phyloP scores from a whole-genome alignment of 2,888 invertebrate genomes.

The Junonia oenone region DNA sequence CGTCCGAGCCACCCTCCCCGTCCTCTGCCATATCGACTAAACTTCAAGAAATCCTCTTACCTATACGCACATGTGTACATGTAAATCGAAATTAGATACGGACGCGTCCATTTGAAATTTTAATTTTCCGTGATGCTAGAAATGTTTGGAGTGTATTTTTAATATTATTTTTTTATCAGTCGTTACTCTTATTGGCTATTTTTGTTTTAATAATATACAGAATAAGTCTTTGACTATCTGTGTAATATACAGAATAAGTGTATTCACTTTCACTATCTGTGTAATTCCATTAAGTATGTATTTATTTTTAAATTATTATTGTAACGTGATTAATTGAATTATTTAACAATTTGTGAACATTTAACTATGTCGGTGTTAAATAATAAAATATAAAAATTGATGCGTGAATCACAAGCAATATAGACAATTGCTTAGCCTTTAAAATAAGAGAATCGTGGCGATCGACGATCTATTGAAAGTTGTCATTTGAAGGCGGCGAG shows the following conservation, averaged over 20 bases:
- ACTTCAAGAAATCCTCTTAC: constrained; percentile 76
- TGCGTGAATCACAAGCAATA: too few species aligned
- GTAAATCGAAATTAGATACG: constrained; percentile 39
- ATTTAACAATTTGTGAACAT: too few species aligned
- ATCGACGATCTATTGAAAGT: constrained; percentile 70
- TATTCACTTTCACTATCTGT: too few species aligned
- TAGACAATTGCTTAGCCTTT: neutral
- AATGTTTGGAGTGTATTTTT: neutral
- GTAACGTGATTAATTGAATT: too few species aligned
- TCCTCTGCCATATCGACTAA: constrained; percentile 69
- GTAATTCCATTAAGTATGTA: too few species aligned
- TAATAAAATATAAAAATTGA: neutral
- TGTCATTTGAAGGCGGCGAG: constrained; percentile 60
- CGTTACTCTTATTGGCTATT: neutral
- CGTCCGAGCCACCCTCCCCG: constrained; percentile 53
- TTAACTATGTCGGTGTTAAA: too few species aligned
- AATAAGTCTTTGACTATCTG: too few species aligned
- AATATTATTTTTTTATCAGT: neutral
- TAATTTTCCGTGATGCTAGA: constrained; percentile 8
- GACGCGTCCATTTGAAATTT: constrained; percentile 24
- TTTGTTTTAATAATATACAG: too few species aligned
- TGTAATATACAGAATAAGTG: too few species aligned
- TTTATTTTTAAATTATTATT: too few species aligned
- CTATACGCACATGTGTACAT: constrained; percentile 60
- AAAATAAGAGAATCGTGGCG: constrained; percentile 38